Evolutionary conservation across 2,113 vertebrate species (phyloP).

Genomic region (Vombatus ursinus): DNA sequence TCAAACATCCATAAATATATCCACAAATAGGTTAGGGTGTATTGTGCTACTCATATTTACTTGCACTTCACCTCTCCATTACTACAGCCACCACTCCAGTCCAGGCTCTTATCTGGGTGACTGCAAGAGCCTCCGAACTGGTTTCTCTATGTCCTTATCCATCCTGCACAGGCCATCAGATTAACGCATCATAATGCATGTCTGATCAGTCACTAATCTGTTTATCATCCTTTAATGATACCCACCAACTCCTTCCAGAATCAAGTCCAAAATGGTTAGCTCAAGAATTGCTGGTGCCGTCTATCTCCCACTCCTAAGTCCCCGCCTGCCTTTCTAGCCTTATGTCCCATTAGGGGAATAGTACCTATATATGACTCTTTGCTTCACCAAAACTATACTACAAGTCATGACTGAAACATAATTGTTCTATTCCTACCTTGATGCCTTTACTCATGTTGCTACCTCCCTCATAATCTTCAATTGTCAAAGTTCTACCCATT

Average conservation of each 20-base stretch:
- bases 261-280: not conserved
- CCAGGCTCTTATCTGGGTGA: not conserved
- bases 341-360: not conserved
- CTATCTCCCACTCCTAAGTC: not conserved
- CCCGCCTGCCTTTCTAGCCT: not conserved
- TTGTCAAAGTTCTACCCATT: not conserved
- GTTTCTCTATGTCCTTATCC: not conserved
- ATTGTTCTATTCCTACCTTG: not conserved
- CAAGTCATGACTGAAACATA: not conserved
- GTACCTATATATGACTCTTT: not conserved
- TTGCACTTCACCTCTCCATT: not conserved
- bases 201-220: not conserved
- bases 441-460: not conserved
- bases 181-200: not conserved
- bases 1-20: not conserved
- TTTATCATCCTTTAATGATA: not conserved
- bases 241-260: not conserved
- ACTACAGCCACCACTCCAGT: not conserved
- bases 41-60: not conserved
- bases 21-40: not conserved
- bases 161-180: not conserved
- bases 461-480: not conserved
- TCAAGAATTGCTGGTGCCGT: not conserved
- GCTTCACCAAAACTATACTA: not conserved
- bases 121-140: not conserved